phyloP scores from a whole-genome alignment of 1,140 invertebrate genomes.

The Bombus superbus region DNA sequence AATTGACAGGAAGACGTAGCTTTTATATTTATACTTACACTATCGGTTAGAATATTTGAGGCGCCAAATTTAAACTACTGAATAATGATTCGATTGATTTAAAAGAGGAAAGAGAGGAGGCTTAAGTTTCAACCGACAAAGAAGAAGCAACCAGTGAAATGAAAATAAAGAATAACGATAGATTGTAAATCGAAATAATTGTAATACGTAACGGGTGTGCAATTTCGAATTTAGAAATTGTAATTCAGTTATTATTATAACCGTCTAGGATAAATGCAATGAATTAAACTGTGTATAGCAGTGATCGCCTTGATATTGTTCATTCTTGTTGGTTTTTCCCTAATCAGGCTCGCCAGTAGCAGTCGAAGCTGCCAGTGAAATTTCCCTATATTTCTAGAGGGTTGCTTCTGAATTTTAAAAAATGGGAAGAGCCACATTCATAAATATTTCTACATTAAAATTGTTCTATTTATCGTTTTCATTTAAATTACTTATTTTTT shows the following conservation, averaged over 20 bases:
- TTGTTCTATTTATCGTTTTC: background rate
- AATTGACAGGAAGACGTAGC: background rate
- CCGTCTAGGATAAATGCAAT: background rate
- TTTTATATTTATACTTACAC: background rate
- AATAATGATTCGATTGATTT: background rate
- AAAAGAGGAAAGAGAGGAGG: background rate
- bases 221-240: constrained; percentile 9
- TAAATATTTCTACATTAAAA: background rate
- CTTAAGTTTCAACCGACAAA: background rate
- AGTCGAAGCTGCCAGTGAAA: background rate
- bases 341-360: too few relatives aligned
- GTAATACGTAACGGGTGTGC: constrained; percentile 2
- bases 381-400: background rate
- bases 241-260: constrained; percentile 16
- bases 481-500: background rate
- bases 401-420: background rate
- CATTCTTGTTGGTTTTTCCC: background rate
- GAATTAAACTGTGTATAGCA: constrained; percentile 18
- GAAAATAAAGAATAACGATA: background rate
- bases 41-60: background rate
- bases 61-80: background rate
- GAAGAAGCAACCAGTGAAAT: background rate
- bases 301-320: background rate
- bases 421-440: background rate
- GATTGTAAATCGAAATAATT: constrained; percentile 5